Conservation (phyloP, 2,888 invertebrate species). For the Oegoconia quadripuncta region DNA sequence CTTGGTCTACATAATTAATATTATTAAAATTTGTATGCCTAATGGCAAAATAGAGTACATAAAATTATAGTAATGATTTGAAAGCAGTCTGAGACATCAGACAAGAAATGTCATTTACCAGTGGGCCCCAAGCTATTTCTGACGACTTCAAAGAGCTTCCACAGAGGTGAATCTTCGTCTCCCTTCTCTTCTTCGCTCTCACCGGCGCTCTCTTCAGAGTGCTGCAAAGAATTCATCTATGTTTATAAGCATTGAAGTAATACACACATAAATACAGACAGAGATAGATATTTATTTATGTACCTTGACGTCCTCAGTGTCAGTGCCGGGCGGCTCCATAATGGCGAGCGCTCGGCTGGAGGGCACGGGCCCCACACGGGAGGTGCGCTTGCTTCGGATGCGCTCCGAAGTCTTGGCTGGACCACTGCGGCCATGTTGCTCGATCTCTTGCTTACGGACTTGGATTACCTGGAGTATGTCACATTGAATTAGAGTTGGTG, state of each 20-base stretch:
- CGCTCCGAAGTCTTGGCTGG: slow-evolving; percentile 84
- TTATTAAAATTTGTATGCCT: too few species aligned
- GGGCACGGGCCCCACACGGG: slow-evolving; percentile 59
- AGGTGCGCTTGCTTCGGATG: slow-evolving; percentile 80
- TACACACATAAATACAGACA: too few species aligned
- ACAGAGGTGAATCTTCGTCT: slow-evolving; percentile 87
- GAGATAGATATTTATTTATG: too few species aligned
- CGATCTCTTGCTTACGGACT: slow-evolving; percentile 84
- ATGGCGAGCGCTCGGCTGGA: slow-evolving; percentile 60
- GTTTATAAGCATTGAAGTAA: not conserved
- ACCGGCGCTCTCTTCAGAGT: slow-evolving; percentile 75
- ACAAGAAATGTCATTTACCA: too few species aligned
- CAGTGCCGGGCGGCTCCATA: slow-evolving; percentile 82
- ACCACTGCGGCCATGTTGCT: slow-evolving; percentile 80
- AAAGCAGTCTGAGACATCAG: too few species aligned
- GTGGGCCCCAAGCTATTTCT: slow-evolving; percentile 71
- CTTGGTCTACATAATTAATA: too few species aligned
- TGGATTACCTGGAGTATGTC: slow-evolving; percentile 74
- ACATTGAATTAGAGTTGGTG: slow-evolving; percentile 3
- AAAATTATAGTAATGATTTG: too few species aligned
- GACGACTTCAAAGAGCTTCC: slow-evolving; percentile 93
- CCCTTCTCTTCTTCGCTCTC: slow-evolving; percentile 84
- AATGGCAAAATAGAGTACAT: too few species aligned
- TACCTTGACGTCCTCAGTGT: slow-evolving; percentile 75
- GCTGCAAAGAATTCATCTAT: slow-evolving; percentile 38